Evolutionary conservation across 2,113 vertebrate species (phyloP).

Genomic region (Myotis brandtii): DNA sequence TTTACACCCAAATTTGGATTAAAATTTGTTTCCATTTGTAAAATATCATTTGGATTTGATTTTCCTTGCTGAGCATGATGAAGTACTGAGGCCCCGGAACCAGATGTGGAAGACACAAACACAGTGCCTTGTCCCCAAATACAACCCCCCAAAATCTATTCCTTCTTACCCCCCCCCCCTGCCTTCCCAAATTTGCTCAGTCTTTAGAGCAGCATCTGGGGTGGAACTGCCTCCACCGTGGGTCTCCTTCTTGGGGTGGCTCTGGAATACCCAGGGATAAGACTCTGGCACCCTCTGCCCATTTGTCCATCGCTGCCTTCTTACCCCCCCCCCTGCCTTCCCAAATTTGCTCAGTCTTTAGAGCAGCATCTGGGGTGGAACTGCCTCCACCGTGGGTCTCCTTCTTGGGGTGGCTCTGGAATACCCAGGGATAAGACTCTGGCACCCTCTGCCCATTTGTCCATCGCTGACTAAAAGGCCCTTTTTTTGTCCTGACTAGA

Average conservation of each 20-base stretch:
- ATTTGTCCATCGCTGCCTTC: neutral
- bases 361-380: neutral
- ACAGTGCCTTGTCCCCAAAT: neutral
- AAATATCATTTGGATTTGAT: conserved; percentile 41
- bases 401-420: neutral
- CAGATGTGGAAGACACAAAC: conserved; percentile 20
- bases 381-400: neutral
- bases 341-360: neutral
- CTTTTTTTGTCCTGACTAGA: neutral
- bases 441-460: neutral
- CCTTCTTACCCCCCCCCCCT: neutral
- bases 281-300: neutral
- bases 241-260: neutral
- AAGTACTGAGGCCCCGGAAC: neutral
- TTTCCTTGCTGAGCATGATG: conserved; percentile 15
- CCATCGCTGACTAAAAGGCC: neutral
- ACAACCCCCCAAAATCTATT: neutral
- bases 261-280: neutral
- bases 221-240: neutral
- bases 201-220: neutral
- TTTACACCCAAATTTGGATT: neutral
- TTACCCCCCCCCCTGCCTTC: neutral
- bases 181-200: neutral
- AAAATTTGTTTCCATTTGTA: neutral
- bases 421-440: neutral